Evolutionary conservation across 2,797 vertebrate species (phyloP).

Genomic region (Gobionotothen gibberifrons): DNA sequence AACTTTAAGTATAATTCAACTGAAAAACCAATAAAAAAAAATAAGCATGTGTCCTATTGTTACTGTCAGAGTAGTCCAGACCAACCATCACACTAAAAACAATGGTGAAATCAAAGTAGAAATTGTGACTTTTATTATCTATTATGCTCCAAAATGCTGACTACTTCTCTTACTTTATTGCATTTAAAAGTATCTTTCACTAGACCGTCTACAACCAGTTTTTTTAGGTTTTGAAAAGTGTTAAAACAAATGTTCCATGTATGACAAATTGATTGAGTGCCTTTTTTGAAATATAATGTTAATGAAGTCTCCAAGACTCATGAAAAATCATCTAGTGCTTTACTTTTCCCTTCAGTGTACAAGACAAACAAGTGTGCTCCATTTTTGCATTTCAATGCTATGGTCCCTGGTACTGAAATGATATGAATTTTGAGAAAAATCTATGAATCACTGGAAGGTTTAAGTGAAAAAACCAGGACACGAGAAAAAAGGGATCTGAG

Average conservation of each 20-base stretch:
- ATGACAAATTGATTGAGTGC: neutral
- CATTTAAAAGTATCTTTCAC: neutral
- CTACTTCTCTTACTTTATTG: neutral
- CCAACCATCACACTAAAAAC: neutral
- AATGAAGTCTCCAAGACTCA: neutral
- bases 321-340: neutral
- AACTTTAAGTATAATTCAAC: no score
- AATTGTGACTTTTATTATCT: no score
- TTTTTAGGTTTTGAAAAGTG: neutral
- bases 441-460: slow-evolving; percentile 31
- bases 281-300: neutral
- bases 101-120: no score
- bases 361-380: neutral
- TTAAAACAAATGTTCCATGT: neutral
- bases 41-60: neutral
- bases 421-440: slow-evolving; percentile 62
- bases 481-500: neutral
- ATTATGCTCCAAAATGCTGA: neutral
- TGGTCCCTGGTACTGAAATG: slow-evolving; percentile 10
- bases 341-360: neutral
- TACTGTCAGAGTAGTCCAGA: neutral
- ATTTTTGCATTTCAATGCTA: slow-evolving; percentile 2
- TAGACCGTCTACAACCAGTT: neutral
- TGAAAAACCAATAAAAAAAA: no score
- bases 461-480: neutral